Percentiles rank a stretch among this genome's conserved stretches.
These are phyloP conservation scores for Bambusicola thoracicus DNA, from an alignment of 2,113 vertebrate genomes.

Conservation along the genomic window DNA sequence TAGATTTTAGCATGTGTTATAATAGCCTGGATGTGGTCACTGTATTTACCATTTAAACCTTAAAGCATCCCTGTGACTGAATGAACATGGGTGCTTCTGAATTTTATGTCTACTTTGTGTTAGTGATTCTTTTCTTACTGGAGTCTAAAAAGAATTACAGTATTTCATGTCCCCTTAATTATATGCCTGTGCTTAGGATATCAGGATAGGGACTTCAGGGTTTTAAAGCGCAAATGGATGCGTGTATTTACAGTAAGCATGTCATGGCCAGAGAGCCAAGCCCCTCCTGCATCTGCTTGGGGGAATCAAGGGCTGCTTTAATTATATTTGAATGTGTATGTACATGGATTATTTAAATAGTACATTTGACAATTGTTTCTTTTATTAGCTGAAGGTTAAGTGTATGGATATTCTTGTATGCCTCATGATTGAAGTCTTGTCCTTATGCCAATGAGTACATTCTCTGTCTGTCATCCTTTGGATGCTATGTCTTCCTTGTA, in stretches of 20 bases:
- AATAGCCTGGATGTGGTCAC: background rate
- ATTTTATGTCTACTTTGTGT: background rate
- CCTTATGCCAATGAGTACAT: background rate
- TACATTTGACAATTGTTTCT: background rate
- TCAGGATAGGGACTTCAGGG: background rate
- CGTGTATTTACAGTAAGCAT: background rate
- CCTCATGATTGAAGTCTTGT: background rate
- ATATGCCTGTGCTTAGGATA: background rate
- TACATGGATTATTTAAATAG: background rate
- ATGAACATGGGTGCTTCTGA: background rate
- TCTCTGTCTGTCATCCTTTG: background rate
- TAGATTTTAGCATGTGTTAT: background rate
- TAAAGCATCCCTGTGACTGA: background rate
- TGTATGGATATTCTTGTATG: fast-evolving
- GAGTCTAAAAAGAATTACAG: background rate
- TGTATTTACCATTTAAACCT: background rate
- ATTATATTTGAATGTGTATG: background rate
- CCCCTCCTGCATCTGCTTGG: background rate
- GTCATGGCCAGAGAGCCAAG: background rate
- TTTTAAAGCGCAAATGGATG: background rate
- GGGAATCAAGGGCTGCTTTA: background rate
- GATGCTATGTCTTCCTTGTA: background rate
- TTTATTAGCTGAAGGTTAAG: background rate
- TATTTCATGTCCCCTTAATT: background rate
- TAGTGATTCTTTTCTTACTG: background rate